Evolutionary conservation across 2,888 invertebrate species (phyloP).

Genomic region (Drosophila monieri): DNA sequence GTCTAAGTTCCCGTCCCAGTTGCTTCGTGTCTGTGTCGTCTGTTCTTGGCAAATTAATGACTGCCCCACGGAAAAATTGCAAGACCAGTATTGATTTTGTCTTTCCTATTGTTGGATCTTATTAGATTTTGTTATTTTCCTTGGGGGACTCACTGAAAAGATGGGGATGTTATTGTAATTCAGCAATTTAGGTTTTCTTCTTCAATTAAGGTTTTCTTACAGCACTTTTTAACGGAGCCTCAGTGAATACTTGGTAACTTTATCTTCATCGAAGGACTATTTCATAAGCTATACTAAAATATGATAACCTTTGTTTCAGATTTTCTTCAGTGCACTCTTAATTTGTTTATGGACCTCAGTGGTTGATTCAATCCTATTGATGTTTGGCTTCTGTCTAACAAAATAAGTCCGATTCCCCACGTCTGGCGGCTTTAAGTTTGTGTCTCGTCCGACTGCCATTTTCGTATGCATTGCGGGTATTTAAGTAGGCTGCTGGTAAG

Average conservation of each 20-base stretch:
- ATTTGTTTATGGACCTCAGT: constrained; percentile 20
- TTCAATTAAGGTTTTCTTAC: too few species aligned
- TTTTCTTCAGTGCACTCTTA: constrained; percentile 26
- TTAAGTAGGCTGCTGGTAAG: constrained; percentile 75
- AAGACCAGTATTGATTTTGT: constrained; percentile 2
- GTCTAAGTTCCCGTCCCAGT: constrained; percentile 7
- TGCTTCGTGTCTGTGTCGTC: constrained; percentile 30
- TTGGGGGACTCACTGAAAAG: background rate
- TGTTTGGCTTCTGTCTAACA: constrained; percentile 41
- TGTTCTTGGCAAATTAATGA: constrained; percentile 54
- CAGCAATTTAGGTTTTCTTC: too few species aligned
- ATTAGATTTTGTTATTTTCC: background rate
- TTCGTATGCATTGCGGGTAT: constrained; percentile 73
- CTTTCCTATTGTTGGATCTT: background rate
- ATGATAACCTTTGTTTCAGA: too few species aligned
- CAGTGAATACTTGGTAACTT: too few species aligned
- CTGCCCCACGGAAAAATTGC: constrained; percentile 30
- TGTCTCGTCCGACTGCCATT: constrained; percentile 43
- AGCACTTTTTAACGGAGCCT: too few species aligned
- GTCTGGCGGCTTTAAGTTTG: constrained; percentile 4
- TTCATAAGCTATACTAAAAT: too few species aligned
- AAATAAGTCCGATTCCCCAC: constrained; percentile 8
- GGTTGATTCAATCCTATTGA: constrained; percentile 53
- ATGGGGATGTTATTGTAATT: background rate
- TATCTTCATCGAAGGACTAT: too few species aligned